phyloP scores from a whole-genome alignment of 2,888 invertebrate genomes.

The Parochlus steinenii region DNA sequence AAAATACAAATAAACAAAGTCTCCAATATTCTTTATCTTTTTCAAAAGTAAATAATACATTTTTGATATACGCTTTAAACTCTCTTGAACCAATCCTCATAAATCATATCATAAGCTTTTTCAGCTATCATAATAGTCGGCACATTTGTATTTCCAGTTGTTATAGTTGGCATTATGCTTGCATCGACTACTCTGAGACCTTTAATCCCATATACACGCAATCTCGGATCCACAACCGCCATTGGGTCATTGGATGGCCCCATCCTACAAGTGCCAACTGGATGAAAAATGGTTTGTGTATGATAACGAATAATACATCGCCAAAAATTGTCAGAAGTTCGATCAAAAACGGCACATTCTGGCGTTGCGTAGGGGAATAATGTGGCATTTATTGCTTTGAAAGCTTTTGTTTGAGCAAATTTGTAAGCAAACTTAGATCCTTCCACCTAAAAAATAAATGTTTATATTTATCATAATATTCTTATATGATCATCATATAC shows the following conservation, averaged over 20 bases:
- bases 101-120: constrained; percentile 13
- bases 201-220: constrained; percentile 48
- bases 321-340: constrained; percentile 58
- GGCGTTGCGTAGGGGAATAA: constrained; percentile 47
- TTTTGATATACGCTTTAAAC: too few relatives aligned
- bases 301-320: constrained; percentile 59
- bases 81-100: constrained; percentile 13
- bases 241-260: constrained; percentile 39
- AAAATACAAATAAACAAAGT: too few relatives aligned
- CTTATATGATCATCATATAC: too few relatives aligned
- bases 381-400: constrained; percentile 41
- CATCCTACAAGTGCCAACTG: constrained; percentile 70
- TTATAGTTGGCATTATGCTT: constrained; percentile 65
- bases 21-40: too few relatives aligned
- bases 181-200: constrained; percentile 62
- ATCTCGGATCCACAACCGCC: constrained; percentile 53
- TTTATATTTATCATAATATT: not conserved
- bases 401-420: constrained; percentile 41
- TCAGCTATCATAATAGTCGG: constrained; percentile 13
- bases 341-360: constrained; percentile 42
- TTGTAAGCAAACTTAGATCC: constrained; percentile 52
- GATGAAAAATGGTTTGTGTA: constrained; percentile 66
- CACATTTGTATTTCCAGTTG: constrained; percentile 26
- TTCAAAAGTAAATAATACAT: too few relatives aligned
- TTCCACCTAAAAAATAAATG: constrained; percentile 46